Evolutionary conservation across 2,113 vertebrate species (phyloP), one percentile per base, ranked within the genome.

Genomic region (Hypomesus transpacificus): DNA sequence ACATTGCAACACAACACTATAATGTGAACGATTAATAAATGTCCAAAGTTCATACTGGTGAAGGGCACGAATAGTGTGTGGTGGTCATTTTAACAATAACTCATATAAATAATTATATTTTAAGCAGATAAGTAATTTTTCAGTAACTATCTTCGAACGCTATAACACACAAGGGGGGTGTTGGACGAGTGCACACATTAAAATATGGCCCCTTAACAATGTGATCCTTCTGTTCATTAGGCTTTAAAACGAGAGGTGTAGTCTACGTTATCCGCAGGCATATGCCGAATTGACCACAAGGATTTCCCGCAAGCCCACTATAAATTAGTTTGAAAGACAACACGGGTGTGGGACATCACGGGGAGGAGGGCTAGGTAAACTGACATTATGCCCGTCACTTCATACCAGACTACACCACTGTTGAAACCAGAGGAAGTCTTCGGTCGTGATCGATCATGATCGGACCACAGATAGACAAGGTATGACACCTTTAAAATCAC

Each of bases 1-100:
- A 83, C 78, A 78, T 85, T 83, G 86, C 84, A 83, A 83, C 82
- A 84, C 61, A 87, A 84, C 84, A 72, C 39, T 66, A 70, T 50
- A 81, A 77, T 75, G 81, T 79, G 65, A 77, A 81, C 72, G 46
- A 79, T 77, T 82, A 58, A 72, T 26, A 74, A 64, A 53, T 57
- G 69, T 53, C 59, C 7, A 80, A 82, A 76, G 80, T 59, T 69
- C 50, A 83, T 77, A 83, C 79, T 20, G 54, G 60, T 28, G 31
- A 82, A 17, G 28, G 65, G 79, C 65, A 53, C 54, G 73, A 81
- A 78, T 18, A 17, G 28, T 39, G 28, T 31, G 28, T 18, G 17
- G 39, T 9, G 3, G 11, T 26, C 21, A 26, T 24, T 17, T 28
- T 61, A 28, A 26, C 24, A 61, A 61, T 61, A 61, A 61, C 22